Base-by-base conservation (phyloP, 2,888 invertebrate species). In the Eristalinus sepulchralis region DNA sequence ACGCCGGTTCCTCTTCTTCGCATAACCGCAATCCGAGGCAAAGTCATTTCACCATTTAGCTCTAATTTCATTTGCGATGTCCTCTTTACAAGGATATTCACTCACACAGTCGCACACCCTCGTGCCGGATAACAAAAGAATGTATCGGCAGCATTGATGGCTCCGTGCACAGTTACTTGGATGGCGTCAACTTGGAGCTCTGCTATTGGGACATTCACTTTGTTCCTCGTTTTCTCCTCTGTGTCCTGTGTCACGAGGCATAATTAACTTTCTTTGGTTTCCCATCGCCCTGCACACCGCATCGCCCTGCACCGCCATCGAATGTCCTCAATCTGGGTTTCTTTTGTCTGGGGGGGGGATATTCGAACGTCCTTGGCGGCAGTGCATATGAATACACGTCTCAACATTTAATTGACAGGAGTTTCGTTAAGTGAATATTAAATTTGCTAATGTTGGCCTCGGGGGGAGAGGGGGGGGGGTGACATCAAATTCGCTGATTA, bases 21-120 rank as follows among this genome's bases (percentile, higher is more conserved):
- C 72, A 77, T 72, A 57, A 72, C 67, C 72, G 67, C 66, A 66
- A 78, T 10, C 66, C n/a, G 64, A 47, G 47, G 60, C 63, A 75
- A 17, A 83, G 62, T 73, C 73, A 79, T 79, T 83, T 17, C 47
- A 70, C 60, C 73, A 83, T 79, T 83, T 68, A 60, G 73, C 33
- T 79, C 79, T 79, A 79, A 83, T 79, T 83, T 79, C 73, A 83
- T 83, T 79, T 79, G 79, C 60, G 70, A 79, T 79, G 71, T 83
- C 83, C 79, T 83, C 47, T 6, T 39, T 70, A 36, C 68, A 72
- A 72, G 78, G 72, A 72, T 67, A 71, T 17, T 20, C n/a, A 39
- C 24, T 13, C n/a, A n/a, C 39, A 39, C 47, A 47, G 6, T 6
- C 47, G 8, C 47, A 47, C 47, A 47, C 47, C 27, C 27, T 27